phyloP scores from a whole-genome alignment of 2,113 vertebrate genomes.

The Noctilio leporinus region DNA sequence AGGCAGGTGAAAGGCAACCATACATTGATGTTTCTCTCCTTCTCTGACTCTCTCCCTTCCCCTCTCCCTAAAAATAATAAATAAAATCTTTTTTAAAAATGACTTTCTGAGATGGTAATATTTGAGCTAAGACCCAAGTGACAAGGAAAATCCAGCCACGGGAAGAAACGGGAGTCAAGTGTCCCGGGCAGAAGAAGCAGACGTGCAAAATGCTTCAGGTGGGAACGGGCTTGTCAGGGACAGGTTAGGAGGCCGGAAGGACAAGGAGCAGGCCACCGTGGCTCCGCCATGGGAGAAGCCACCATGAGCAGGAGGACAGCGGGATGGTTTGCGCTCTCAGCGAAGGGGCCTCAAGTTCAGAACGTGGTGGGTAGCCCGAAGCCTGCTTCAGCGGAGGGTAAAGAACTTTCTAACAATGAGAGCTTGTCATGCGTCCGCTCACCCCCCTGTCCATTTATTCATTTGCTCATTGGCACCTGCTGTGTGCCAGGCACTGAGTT shows the following conservation, averaged over 20 bases:
- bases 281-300: not conserved
- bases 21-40: no score
- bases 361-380: not conserved
- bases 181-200: not conserved
- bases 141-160: not conserved
- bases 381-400: fast-evolving
- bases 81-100: no score
- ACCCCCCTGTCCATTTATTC: not conserved
- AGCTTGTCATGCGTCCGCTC: not conserved
- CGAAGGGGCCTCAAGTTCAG: not conserved
- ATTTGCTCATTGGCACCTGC: not conserved
- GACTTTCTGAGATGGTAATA: not conserved
- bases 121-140: not conserved
- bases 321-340: not conserved
- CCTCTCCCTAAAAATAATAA: no score
- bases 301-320: not conserved
- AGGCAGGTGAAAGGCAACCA: no score
- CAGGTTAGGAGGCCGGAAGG: no score
- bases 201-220: not conserved
- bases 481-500: not conserved
- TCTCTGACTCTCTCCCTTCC: no score
- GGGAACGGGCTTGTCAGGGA: not conserved
- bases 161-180: not conserved
- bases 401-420: not conserved
- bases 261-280: not conserved